Evolutionary conservation across 2,113 vertebrate genomes (phyloP).

Genomic region (Galbula dea): DNA sequence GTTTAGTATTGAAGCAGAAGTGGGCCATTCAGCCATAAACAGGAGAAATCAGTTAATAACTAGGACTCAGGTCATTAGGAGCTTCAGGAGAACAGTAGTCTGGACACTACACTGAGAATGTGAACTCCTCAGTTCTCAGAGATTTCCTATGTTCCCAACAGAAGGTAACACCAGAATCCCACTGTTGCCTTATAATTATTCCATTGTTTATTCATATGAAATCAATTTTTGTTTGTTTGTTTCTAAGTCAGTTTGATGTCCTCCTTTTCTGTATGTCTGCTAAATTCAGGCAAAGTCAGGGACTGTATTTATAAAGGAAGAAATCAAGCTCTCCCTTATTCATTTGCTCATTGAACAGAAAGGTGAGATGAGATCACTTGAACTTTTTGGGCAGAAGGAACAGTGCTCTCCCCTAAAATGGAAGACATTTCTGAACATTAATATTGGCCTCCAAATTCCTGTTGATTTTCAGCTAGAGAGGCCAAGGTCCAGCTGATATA

Average conservation of each 20-base stretch:
- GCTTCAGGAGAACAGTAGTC: neutral
- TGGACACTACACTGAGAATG: neutral
- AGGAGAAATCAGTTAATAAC: neutral
- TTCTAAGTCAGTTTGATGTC: neutral
- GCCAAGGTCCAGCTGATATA: neutral
- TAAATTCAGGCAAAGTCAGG: neutral
- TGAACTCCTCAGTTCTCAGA: too few relatives aligned
- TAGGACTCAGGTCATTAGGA: neutral
- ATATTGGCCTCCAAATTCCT: neutral
- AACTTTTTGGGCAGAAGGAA: neutral
- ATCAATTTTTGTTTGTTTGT: neutral
- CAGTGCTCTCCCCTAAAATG: neutral
- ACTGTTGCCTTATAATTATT: neutral
- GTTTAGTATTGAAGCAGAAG: neutral
- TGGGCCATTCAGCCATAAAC: neutral
- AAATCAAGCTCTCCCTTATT: neutral
- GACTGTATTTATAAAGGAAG: neutral
- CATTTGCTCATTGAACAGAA: neutral
- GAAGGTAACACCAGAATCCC: neutral
- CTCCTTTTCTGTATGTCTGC: neutral
- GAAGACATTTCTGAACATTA: neutral
- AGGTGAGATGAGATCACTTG: neutral
- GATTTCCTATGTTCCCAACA: neutral
- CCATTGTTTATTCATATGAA: neutral
- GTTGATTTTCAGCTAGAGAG: neutral